Base-by-base conservation (phyloP, 1,140 invertebrate species). In the Vollenhovia emeryi region DNA sequence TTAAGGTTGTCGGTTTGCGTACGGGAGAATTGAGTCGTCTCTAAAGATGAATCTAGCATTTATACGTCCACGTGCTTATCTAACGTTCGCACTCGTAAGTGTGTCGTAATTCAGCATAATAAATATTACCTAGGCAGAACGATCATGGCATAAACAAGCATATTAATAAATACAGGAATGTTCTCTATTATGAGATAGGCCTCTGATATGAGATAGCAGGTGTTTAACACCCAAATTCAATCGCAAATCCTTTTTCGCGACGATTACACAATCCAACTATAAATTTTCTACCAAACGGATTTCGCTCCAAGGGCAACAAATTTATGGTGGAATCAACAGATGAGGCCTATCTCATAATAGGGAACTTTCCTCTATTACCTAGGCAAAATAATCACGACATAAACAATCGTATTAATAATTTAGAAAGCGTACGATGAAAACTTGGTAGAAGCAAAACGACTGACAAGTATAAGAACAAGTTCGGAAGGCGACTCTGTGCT, bases 381-480 rank as follows among this genome's bases (percentile, higher is more conserved):
- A 43, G 60, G 18, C n/a, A 33, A 52, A 24, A 18, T 55, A 15
- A 66, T 78, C 40, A 55, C 13, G 43, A 60, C 24, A 62, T 3
- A 27, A 33, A 55, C 36, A 59, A 43, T n/a, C n/a, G n/a, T n/a
- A n/a, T 40, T 80, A 57, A 40, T 13, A 40, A 69, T 69, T 57
- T 57, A 27, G 7, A 82, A 24, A 36, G 33, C n/a, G 66, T 43
- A 66, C 2, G 15, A 52, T 40, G 3, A 60, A 57, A 69, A 74
- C 8, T 18, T 27, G 45, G 5, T 30, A 36, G 30, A 79, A 59
- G 43, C 27, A 13, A 79, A 43, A 21, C 21, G 21, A 66, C 30
- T 45, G 24, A 64, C 7, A 30, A 59, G 9, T 57, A 15, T 43
- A 62, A 9, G 4, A 33, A 62, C 36, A 55, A n/a, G n/a, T n/a